phyloP scores from a whole-genome alignment of 1,140 invertebrate genomes.

The Andrena cerasifolii region DNA sequence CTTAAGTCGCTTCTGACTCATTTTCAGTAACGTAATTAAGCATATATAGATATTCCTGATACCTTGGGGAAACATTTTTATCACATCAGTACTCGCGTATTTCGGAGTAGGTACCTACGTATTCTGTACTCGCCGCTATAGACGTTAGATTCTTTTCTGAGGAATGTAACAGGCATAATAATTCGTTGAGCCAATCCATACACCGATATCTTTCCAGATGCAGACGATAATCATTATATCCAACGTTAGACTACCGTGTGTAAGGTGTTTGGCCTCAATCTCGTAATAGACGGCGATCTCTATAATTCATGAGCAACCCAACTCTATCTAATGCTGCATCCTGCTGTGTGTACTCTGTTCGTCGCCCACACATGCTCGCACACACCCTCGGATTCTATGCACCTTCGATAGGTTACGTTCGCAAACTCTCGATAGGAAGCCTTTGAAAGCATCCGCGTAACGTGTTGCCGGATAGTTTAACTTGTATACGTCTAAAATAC shows the following conservation, averaged over 20 bases:
- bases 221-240: slow-evolving; percentile 34
- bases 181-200: slow-evolving; percentile 5
- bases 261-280: slow-evolving; percentile 62
- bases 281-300: slow-evolving; percentile 59
- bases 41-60: not conserved
- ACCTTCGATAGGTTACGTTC: slow-evolving; percentile 18
- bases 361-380: slow-evolving; percentile 5
- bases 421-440: slow-evolving; percentile 10
- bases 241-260: slow-evolving; percentile 3
- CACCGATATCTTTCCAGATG: slow-evolving; percentile 18
- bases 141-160: not conserved
- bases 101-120: too few relatives aligned
- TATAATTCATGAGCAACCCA: slow-evolving; percentile 49
- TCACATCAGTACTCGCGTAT: not conserved
- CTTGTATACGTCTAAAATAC: not conserved
- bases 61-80: slow-evolving; percentile 12
- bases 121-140: not conserved
- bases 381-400: slow-evolving; percentile 12
- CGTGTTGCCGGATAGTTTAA: slow-evolving; percentile 11
- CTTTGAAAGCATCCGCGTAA: slow-evolving; percentile 16
- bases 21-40: not conserved
- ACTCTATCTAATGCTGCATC: slow-evolving; percentile 52
- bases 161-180: not conserved
- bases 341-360: slow-evolving; percentile 30
- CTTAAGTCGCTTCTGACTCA: slow-evolving; percentile 8